Percentiles rank a stretch among this genome's conserved stretches.
Evolutionary conservation across 2,113 vertebrate genomes (phyloP).

Genomic region (Zosterops hypoxanthus): DNA sequence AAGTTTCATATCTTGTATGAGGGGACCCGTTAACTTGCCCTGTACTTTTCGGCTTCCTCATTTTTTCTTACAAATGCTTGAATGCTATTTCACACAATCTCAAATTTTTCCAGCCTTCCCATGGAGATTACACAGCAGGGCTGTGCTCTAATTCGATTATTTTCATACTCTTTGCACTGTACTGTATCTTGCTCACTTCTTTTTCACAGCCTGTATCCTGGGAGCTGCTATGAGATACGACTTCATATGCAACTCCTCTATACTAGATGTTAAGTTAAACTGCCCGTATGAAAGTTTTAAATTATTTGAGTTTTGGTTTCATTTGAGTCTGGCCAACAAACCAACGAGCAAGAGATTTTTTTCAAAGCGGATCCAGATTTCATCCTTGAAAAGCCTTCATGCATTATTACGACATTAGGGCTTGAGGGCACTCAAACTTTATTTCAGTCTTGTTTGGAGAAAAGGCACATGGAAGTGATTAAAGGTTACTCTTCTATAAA

Average conservation of each 20-base stretch:
- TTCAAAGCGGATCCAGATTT: conserved; percentile 53
- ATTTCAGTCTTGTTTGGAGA: conserved; percentile 31
- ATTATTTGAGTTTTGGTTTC: conserved; percentile 24
- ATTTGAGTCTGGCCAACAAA: background rate
- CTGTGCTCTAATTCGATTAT: background rate
- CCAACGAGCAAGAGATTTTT: background rate
- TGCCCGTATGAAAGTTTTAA: background rate
- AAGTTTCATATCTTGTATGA: background rate
- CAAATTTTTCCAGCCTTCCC: background rate
- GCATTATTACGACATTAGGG: background rate
- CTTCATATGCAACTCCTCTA: background rate
- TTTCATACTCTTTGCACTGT: background rate
- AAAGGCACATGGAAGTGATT: conserved; percentile 45
- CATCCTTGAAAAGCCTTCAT: background rate
- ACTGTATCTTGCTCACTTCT: background rate
- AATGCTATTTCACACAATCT: background rate
- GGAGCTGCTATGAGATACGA: background rate
- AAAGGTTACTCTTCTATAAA: conserved; percentile 36
- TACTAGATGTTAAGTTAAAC: background rate
- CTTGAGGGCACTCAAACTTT: conserved; percentile 31
- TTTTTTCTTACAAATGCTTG: background rate
- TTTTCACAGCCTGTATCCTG: background rate
- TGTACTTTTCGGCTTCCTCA: background rate
- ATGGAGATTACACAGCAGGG: background rate
- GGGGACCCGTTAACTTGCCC: background rate